Conservation (phyloP, 1,140 invertebrate species). For the Trinorchestia longiramus region DNA sequence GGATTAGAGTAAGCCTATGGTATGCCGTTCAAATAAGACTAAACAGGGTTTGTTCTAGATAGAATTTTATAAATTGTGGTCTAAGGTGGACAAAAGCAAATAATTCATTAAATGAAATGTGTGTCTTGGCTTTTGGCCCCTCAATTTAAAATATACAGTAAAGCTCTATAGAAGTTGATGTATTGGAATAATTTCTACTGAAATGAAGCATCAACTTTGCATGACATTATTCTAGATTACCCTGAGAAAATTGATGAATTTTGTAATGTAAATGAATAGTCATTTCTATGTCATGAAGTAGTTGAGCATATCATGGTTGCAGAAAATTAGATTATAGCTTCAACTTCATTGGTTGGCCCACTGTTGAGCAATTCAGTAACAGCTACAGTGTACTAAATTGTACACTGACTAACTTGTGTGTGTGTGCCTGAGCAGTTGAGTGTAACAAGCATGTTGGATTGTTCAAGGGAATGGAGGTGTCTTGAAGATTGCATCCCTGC, state of each 20-base stretch:
- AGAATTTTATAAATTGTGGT: background rate
- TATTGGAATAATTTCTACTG: background rate
- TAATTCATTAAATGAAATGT: background rate
- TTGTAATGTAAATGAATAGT: background rate
- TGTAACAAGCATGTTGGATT: background rate
- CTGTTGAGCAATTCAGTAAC: background rate
- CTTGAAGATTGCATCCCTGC: background rate
- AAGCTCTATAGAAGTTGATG: background rate
- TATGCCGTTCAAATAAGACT: background rate
- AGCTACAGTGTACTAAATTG: background rate
- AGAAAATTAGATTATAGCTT: background rate
- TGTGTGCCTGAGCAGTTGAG: background rate
- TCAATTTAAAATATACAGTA: background rate
- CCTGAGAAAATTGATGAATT: background rate
- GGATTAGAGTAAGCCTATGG: background rate
- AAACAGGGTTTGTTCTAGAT: background rate
- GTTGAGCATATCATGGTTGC: background rate
- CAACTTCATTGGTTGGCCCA: background rate
- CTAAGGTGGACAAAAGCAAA: background rate
- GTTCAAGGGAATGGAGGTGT: background rate
- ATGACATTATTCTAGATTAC: background rate
- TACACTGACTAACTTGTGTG: background rate
- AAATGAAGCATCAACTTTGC: background rate
- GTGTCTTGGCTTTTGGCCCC: background rate
- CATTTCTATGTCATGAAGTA: background rate